These are phyloP conservation scores for Platycheirus albimanus DNA, from an alignment of 2,888 invertebrate species.

Conservation along the genomic window DNA sequence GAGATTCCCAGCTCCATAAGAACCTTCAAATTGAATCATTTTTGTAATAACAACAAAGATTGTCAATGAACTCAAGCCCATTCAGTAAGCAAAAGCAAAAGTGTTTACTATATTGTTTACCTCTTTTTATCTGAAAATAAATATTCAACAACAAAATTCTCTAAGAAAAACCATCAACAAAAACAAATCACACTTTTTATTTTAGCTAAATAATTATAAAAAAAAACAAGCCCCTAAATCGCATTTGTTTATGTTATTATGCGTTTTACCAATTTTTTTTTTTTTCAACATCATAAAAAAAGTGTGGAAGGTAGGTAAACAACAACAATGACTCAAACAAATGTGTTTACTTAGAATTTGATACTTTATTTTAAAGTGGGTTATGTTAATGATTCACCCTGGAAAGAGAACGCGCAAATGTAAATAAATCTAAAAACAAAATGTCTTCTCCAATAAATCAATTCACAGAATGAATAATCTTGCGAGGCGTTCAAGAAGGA, in stretches of 20 bases:
- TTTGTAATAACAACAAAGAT: neutral
- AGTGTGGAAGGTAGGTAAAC: conserved; percentile 4
- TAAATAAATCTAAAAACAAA: neutral
- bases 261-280: conserved; percentile 35
- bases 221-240: neutral
- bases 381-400: neutral
- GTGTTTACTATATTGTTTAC: no score
- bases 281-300: neutral
- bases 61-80: conserved; percentile 2
- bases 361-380: neutral
- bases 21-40: neutral
- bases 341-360: neutral
- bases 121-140: conserved; percentile 7
- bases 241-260: conserved; percentile 14
- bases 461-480: no score
- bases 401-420: no score
- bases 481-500: no score
- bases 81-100: conserved; percentile 13
- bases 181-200: conserved; percentile 3
- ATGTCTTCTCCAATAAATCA: no score
- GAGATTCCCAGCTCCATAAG: neutral
- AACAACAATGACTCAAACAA: neutral
- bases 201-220: no score
- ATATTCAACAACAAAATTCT: neutral
- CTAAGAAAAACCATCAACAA: neutral